These are phyloP conservation scores for Cephus nigrinus DNA, from an alignment of 2,888 invertebrate species.

Conservation along the genomic window DNA sequence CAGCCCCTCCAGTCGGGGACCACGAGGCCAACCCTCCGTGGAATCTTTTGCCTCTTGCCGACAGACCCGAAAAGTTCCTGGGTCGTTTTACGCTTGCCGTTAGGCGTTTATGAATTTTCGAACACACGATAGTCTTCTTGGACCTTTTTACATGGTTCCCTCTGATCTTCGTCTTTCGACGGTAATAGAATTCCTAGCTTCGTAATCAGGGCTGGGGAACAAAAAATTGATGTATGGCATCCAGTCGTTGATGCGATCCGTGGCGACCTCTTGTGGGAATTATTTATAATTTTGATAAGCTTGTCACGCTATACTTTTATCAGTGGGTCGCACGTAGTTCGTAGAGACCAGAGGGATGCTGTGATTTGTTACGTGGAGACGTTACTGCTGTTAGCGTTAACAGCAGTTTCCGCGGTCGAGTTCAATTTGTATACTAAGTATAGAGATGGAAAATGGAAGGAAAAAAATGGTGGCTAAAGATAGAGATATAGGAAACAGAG, in stretches of 20 bases:
- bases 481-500: constrained; percentile 1
- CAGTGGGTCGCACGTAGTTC: background rate
- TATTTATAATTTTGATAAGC: background rate
- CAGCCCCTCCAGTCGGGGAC: background rate
- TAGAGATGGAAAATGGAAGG: background rate
- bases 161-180: background rate
- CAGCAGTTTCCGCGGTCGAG: background rate
- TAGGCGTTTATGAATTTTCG: background rate
- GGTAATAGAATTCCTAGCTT: background rate
- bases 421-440: background rate
- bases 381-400: background rate
- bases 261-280: background rate
- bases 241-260: background rate
- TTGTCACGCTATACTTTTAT: background rate
- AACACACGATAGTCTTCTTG: background rate
- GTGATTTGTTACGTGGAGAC: background rate
- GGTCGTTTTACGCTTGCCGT: background rate
- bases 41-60: background rate
- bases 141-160: background rate
- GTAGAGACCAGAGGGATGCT: background rate
- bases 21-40: background rate
- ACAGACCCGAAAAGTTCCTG: background rate
- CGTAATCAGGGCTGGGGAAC: background rate
- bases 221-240: background rate
- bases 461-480: background rate